Evolutionary conservation across 1,140 invertebrate genomes (phyloP).

Genomic region (Bombus turneri): DNA sequence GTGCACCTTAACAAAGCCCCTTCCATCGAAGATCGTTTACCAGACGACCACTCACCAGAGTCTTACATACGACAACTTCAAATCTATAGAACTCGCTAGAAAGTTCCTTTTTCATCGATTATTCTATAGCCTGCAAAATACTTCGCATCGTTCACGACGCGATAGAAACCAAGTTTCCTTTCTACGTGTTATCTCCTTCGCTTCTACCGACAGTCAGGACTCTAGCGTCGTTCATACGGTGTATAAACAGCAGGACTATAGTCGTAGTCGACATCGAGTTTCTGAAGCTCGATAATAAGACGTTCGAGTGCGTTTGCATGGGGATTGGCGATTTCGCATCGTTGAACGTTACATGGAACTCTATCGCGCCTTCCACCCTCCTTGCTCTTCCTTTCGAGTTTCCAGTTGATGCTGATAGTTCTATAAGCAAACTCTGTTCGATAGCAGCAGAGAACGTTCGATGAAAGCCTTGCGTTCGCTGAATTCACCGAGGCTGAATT

Average conservation of each 20-base stretch:
- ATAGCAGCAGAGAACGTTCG: background rate
- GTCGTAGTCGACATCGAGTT: slow-evolving; percentile 10
- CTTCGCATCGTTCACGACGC: too few species aligned
- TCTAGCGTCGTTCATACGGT: background rate
- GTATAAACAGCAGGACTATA: background rate
- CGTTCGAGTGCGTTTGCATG: background rate
- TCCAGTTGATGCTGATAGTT: background rate
- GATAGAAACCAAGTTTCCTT: background rate
- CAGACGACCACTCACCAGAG: too few species aligned
- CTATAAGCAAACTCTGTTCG: background rate
- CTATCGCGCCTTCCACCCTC: background rate
- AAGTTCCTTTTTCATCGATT: background rate
- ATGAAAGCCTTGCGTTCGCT: background rate
- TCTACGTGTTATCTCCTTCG: background rate
- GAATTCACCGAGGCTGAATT: background rate
- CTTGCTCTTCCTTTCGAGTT: background rate
- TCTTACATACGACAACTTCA: background rate
- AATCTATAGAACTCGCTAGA: too few species aligned
- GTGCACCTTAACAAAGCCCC: background rate
- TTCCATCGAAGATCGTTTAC: background rate
- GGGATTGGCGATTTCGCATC: background rate
- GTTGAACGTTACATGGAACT: background rate
- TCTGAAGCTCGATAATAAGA: background rate
- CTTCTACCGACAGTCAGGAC: background rate
- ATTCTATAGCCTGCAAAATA: background rate